Evolutionary conservation across 2,888 invertebrate species (phyloP), one percentile per base, ranked within the genome.

Genomic region (Drosophila heteroneura): DNA sequence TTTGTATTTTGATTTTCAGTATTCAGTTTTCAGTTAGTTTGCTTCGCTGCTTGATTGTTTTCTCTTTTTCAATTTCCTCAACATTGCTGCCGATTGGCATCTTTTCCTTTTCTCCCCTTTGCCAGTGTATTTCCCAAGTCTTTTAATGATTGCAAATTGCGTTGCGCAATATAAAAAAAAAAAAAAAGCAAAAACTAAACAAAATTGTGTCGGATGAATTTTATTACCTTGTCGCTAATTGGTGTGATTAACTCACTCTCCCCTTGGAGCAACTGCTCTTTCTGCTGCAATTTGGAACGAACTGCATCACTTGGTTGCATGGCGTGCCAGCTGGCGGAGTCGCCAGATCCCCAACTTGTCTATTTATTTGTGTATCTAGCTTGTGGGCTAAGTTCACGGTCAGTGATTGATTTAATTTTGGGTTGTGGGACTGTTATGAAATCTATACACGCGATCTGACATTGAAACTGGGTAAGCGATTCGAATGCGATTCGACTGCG

Each of bases 361-460:
- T 26, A 47, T 16, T 9, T 19, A 12, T n/a, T n/a, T 37, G 10
- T 58, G 5, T 14, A 22, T 37, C 6, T 58, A 19, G 10, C 49
- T 22, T 54, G 35, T 35, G 39, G 44, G n/a, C 54, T 70, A 53
- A 54, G 77, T 87, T 91, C 82, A 89, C 91, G 87, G 85, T 87
- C 90, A 91, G 76, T 76, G 90, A 84, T 87, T 84, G 85, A 74
- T 75, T 79, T 87, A 87, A 87, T 91, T 87, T 85, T 57, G 57
- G 32, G 28, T n/a, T 32, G 53, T 39, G 57, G 52, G 57, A 28
- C 70, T 74, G 57, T 77, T 77, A 81, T 73, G 81, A 74, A 81
- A 81, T 76, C 72, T 57, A 78, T 63, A 76, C 87, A 90, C 77
- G 77, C 89, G 78, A 85, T 85, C 67, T 83, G 81, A 64, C 84